phyloP scores from a whole-genome alignment of 2,888 invertebrate genomes.

The Cephus rjabovi region DNA sequence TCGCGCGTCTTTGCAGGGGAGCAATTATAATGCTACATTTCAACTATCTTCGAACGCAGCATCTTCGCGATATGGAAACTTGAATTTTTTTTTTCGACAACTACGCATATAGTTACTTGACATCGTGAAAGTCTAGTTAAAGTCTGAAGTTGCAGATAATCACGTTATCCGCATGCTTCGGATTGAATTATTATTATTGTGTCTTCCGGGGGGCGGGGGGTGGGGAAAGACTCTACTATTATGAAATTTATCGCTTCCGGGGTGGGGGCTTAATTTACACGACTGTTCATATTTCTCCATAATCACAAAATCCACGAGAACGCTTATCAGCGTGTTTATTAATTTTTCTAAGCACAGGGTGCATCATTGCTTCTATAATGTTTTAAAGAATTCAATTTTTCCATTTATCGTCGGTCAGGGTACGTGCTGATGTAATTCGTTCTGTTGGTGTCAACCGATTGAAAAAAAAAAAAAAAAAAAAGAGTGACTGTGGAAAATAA shows the following conservation, averaged over 20 bases:
- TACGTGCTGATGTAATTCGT: not conserved
- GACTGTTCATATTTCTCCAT: not conserved
- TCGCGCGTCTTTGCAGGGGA: constrained; percentile 37
- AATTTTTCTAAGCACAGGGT: not conserved
- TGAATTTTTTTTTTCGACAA: not conserved
- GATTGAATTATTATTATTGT: not conserved
- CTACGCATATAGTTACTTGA: not conserved
- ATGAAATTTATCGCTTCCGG: not conserved
- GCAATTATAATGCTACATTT: not conserved
- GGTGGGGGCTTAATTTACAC: not conserved
- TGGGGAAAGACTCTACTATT: not conserved
- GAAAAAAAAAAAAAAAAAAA: not conserved
- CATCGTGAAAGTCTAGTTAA: not conserved
- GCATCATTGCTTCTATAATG: not conserved
- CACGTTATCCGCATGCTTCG: not conserved
- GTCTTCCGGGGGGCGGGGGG: not conserved
- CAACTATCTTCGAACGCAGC: not conserved
- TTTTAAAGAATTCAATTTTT: not conserved
- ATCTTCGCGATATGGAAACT: not conserved
- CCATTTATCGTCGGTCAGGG: not conserved
- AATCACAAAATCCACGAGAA: not conserved
- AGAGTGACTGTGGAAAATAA: not conserved
- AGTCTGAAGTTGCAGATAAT: not conserved
- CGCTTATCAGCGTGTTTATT: not conserved
- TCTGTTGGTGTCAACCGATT: not conserved